Percentiles rank a stretch among this genome's conserved stretches.
Conservation (phyloP, 2,113 vertebrate species). For the Benitochromis conjunctus region DNA sequence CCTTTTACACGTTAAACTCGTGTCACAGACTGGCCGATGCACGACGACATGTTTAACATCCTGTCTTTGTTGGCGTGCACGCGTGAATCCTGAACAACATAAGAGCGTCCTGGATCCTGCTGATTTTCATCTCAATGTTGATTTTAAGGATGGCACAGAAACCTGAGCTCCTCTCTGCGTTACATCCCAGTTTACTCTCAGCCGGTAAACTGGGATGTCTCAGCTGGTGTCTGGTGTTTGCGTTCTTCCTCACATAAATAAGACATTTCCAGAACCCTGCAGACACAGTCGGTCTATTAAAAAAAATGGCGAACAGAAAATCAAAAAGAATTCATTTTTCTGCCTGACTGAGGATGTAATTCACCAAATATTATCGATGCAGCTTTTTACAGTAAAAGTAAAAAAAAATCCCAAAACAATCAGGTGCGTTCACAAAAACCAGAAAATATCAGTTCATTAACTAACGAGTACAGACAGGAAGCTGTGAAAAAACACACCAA, state of each 20-base stretch:
- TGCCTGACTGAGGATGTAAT: not conserved
- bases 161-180: not conserved
- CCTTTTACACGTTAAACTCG: not conserved
- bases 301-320: not conserved
- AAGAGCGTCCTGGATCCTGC: not conserved
- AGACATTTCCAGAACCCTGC: not conserved
- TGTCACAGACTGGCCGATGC: not conserved
- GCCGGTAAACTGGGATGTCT: not conserved
- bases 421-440: not conserved
- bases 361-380: not conserved
- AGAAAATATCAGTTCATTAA: not conserved
- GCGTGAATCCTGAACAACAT: not conserved
- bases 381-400: not conserved
- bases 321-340: not conserved
- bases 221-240: not conserved
- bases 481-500: too few species aligned
- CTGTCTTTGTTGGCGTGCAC: not conserved
- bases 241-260: not conserved
- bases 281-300: not conserved
- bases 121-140: not conserved
- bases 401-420: fast-evolving
- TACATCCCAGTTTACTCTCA: not conserved
- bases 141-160: not conserved
- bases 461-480: too few species aligned
- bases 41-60: fast-evolving